Conservation (phyloP, 2,797 vertebrate species). For the Molossus molossus region DNA sequence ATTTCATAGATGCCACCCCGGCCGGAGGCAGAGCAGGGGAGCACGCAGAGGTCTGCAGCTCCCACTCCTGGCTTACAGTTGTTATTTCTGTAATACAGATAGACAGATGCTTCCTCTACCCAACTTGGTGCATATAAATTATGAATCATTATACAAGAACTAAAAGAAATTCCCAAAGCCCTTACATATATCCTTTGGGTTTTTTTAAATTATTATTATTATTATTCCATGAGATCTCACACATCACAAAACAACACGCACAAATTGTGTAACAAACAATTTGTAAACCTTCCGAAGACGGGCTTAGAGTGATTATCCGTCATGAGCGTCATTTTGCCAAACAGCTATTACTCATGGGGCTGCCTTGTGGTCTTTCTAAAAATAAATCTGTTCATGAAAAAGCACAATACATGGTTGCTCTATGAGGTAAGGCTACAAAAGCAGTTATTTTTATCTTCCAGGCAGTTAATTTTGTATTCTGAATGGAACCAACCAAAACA, state of each 20-base stretch:
- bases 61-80: neutral
- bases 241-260: neutral
- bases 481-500: constrained; percentile 40
- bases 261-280: constrained; percentile 2
- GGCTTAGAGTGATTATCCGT: neutral
- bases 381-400: constrained; percentile 80
- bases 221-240: neutral
- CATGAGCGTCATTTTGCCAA: constrained; percentile 30
- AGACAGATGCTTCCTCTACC: neutral
- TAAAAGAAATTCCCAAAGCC: constrained; percentile 63
- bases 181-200: constrained; percentile 35
- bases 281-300: constrained; percentile 5
- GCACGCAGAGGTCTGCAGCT: neutral
- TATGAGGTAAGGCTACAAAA: constrained; percentile 71
- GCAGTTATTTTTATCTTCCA: constrained; percentile 80
- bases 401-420: neutral
- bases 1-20: neutral
- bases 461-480: constrained; percentile 43
- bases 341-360: constrained; percentile 76
- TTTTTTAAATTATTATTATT: neutral
- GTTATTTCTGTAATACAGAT: constrained; percentile 8
- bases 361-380: constrained; percentile 70
- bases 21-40: neutral
- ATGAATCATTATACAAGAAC: constrained; percentile 56
- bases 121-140: neutral